Evolutionary conservation across 2,113 vertebrate genomes (phyloP), one percentile per base, ranked within the genome.

Genomic region (Clinocottus analis): DNA sequence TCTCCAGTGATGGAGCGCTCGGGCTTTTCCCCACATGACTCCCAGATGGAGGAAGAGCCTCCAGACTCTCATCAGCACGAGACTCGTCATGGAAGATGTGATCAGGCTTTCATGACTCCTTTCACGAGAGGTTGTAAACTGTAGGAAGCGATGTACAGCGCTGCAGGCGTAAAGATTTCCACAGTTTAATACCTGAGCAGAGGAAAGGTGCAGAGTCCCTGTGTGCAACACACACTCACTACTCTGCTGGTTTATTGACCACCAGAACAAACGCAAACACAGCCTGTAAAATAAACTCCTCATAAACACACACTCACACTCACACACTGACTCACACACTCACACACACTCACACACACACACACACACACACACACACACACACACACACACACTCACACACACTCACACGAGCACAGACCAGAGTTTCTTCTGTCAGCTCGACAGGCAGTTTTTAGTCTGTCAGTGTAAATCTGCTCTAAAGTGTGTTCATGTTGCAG

Each of bases 401-500:
- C 47, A 59, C 58, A 72, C 39, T n/a, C 19, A 9, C 59, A 59
- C 51, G 65, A 55, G 70, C 29, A 72, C 39, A 60, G 21, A 76
- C 41, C 55, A 67, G 56, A 29, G 70, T 74, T 64, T 35, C 55
- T 56, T 61, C 70, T 83, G 64, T 80, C 45, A 60, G 69, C 63
- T 78, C 45, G 5, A 72, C 55, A 65, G 75, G 85, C 72, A 72
- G 75, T 81, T 83, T 88, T 84, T 77, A 80, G 74, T 72, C 43
- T 76, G 78, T 84, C 81, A 79, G 84, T 35, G 58, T 86, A 85
- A 91, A 91, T 93, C 83, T 89, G 84, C 67, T 79, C 66, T 29
- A 78, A 74, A 75, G 85, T 66, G 76, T 72, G 41, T 91, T 93
- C 91, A 85, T 93, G 93, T 94, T 92, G 56, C 85, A 92, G 87